Base-by-base conservation (phyloP, 2,888 invertebrate species). In the Clistopyga incitator region DNA sequence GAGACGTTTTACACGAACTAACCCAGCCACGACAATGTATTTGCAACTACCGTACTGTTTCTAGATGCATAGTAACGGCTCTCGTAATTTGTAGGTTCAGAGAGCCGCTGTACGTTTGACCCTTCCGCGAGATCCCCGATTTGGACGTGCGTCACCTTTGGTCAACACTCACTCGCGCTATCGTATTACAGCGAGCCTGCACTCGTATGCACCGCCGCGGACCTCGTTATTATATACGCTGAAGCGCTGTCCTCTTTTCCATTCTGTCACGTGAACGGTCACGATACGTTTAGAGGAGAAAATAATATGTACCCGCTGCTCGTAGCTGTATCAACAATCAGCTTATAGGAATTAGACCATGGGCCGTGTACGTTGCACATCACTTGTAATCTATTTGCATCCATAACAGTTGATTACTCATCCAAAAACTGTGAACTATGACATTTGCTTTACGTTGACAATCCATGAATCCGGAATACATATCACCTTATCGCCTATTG, bases 221-320 rank as follows among this genome's bases (percentile, higher is more conserved):
- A 72, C 61, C 61, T 77, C 47, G 54, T 78, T 72, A 70, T 77
- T 75, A 71, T 75, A 78, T 18, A 59, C 50, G 50, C 50, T 45
- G 61, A 47, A 78, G 45, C 42, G 67, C 45, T n/a, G 45, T 34
- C 34, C 38, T 78, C 64, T 78, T 45, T 56, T 72, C 64, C 20
- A 64, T 71, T 78, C 77, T 84, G 82, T 87, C 87, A 83, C 76
- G 80, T 78, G 77, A 78, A 78, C 45, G 74, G 80, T 86, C 85
- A 85, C 78, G 84, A 84, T 78, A 67, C 75, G 71, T 84, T 80
- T 81, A 71, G 52, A 52, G n/a, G 18, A 29, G 64, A 81, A 85
- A 80, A 83, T 82, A 83, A 81, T 64, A 81, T 76, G 71, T 84
- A 78, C 71, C 52, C 74, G 50, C 72, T 38, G 72, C 76, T 59